phyloP scores from a whole-genome alignment of 2,797 vertebrate species.

The Halcyon chelicuti region DNA sequence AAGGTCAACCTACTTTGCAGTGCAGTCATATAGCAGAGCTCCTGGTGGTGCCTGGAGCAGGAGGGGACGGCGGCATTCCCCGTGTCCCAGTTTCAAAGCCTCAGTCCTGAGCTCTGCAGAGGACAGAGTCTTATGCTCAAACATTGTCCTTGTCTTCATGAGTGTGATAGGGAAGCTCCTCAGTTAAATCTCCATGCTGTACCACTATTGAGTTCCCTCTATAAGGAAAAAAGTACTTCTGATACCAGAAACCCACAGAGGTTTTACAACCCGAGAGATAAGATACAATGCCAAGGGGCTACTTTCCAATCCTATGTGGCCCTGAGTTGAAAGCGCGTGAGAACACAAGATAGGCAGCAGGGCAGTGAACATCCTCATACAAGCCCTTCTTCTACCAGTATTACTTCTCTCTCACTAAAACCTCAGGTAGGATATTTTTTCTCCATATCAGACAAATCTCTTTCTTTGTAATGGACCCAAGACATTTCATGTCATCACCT shows the following conservation, averaged over 20 bases:
- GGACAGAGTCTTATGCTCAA: not conserved
- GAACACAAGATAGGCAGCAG: not conserved
- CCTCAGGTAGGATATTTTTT: not conserved
- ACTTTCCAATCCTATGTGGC: not conserved
- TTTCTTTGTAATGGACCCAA: not conserved
- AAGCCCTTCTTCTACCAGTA: not conserved
- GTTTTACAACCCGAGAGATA: not conserved
- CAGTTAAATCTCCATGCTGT: not conserved
- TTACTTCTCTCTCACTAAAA: not conserved
- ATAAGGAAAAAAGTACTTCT: not conserved
- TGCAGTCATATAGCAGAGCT: not conserved
- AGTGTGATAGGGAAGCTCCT: not conserved
- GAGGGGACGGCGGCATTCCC: not conserved
- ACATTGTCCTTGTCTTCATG: not conserved
- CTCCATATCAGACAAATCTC: not conserved
- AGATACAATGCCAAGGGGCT: not conserved
- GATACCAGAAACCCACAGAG: not conserved
- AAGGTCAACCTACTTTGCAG: conserved; percentile 44
- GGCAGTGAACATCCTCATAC: not conserved
- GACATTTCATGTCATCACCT: not conserved
- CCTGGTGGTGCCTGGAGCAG: not conserved
- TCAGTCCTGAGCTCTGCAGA: not conserved
- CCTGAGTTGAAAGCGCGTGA: not conserved
- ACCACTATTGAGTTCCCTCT: not conserved
- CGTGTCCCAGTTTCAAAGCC: conserved; percentile 7